Percentiles rank a stretch among this genome's conserved stretches.
These are phyloP conservation scores for Tetanocera ferruginea DNA, from an alignment of 2,888 invertebrate species.

Conservation along the genomic window DNA sequence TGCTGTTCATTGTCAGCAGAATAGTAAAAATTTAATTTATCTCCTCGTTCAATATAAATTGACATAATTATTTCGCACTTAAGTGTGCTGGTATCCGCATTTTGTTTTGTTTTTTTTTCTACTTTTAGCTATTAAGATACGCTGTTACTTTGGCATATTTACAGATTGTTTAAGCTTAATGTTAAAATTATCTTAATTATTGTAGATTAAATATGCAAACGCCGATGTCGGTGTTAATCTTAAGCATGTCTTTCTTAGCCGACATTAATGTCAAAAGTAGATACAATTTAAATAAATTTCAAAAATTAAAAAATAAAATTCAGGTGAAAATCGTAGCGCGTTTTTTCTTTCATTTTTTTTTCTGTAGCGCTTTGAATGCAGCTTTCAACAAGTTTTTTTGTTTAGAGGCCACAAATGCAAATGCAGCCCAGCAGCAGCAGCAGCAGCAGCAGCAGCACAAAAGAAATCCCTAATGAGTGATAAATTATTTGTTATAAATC, in stretches of 20 bases:
- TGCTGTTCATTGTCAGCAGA: not conserved
- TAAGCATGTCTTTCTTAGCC: not conserved
- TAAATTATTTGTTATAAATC: conserved; percentile 59
- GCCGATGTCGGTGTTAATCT: not conserved
- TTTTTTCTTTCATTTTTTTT: not conserved
- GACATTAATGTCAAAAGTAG: conserved; percentile 33
- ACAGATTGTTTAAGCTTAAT: conserved; percentile 19
- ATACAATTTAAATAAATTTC: conserved; percentile 27
- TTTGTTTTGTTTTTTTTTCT: too few species aligned
- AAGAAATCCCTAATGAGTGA: conserved; percentile 58
- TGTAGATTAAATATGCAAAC: conserved; percentile 16
- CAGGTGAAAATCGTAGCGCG: not conserved
- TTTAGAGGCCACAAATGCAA: not conserved
- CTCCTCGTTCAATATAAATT: conserved; percentile 47
- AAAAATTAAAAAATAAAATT: not conserved
- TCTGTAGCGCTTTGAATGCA: not conserved
- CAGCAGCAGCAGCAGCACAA: conserved; percentile 39
- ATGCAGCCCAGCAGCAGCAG: not conserved
- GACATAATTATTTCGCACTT: conserved; percentile 49
- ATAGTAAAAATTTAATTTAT: conserved; percentile 45
- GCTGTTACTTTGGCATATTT: not conserved
- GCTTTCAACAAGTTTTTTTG: conserved; percentile 30
- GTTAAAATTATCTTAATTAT: conserved; percentile 33
- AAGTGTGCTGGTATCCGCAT: not conserved
- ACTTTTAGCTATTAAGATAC: conserved; percentile 9